Evolutionary conservation across 2,797 vertebrate genomes (phyloP), one percentile per base, ranked within the genome.

Genomic region (Pitangus sulphuratus): DNA sequence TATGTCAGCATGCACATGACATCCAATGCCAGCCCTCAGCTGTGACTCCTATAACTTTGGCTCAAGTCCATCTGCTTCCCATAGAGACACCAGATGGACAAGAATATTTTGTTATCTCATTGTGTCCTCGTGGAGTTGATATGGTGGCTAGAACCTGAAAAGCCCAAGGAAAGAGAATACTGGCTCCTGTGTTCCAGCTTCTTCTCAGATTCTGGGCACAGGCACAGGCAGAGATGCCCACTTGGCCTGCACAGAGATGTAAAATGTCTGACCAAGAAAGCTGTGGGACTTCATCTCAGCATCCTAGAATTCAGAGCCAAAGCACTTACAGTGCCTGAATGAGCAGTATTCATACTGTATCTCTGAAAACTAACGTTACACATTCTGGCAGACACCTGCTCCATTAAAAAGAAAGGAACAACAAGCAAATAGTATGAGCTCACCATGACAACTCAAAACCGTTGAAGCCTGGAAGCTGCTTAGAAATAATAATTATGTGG

Each of bases 1-100:
- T 94, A 95, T 95, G 94, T 86, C 77, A 84, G 45, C 56, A 39
- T 83, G 66, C 70, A 64, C 33, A 51, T 90, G 85, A 62, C 87
- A 90, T 91, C 31, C 62, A 82, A 22, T 10, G 54, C 77, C 86
- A 92, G 74, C 75, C 61, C 82, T 97, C 88, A 82, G 66, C 90
- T 95, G 92, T 65, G 77, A 40, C 66, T 91, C 39, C 84, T 91
- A 11, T 58, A 48, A 66, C 47, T 89, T 92, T 92, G 92, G 89
- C 87, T 91, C n/a, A 17, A 62, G 39, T 90, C 87, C 94, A 45
- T 72, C 12, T 79, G 84, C 65, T 93, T 89, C 87, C 89, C 26
- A 35, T 51, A 81, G 87, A 91, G 89, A 66, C 42, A 78, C 64
- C 95, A 96, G 91, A 95, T 95, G 95, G 93, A 86, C 65, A 51